These are phyloP conservation scores for Cerceris rybyensis DNA, from an alignment of 2,888 invertebrate species.

Conservation along the genomic window DNA sequence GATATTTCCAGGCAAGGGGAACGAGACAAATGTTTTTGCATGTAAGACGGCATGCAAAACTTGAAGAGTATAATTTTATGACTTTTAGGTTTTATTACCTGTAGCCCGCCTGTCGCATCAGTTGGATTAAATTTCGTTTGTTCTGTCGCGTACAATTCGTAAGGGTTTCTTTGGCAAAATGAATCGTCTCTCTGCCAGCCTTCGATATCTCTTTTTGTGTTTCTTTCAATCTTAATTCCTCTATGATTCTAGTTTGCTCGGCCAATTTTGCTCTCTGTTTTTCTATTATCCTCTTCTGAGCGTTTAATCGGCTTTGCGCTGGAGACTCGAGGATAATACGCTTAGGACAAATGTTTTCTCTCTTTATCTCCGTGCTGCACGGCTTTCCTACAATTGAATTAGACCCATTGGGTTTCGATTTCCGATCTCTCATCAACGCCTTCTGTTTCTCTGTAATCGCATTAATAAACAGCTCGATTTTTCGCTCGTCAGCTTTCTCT, in stretches of 20 bases:
- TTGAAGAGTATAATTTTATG: conserved; percentile 1
- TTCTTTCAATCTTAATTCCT: conserved; percentile 88
- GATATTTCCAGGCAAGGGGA: too few relatives aligned
- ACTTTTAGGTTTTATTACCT: conserved; percentile 61
- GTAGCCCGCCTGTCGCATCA: conserved; percentile 74
- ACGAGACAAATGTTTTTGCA: not conserved
- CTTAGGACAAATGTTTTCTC: conserved; percentile 14
- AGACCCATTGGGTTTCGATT: conserved; percentile 6
- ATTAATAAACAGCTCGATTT: conserved; percentile 75
- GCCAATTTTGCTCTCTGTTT: conserved; percentile 88
- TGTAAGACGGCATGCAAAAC: not conserved
- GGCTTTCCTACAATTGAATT: not conserved
- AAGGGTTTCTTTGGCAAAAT: conserved; percentile 84
- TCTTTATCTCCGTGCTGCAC: conserved; percentile 8
- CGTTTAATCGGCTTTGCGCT: conserved; percentile 80
- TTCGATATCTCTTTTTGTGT: conserved; percentile 85
- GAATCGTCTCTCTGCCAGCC: conserved; percentile 83
- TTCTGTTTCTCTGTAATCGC: conserved; percentile 74
- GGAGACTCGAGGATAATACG: conserved; percentile 62
- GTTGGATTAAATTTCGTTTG: conserved; percentile 71
- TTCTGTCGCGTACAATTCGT: conserved; percentile 79
- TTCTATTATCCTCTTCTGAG: conserved; percentile 89
- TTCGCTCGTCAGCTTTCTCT: conserved; percentile 70
- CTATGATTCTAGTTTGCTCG: conserved; percentile 88
- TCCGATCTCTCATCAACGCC: conserved; percentile 50